Conservation (phyloP, 2,797 vertebrate species). For the Alauda arvensis region DNA sequence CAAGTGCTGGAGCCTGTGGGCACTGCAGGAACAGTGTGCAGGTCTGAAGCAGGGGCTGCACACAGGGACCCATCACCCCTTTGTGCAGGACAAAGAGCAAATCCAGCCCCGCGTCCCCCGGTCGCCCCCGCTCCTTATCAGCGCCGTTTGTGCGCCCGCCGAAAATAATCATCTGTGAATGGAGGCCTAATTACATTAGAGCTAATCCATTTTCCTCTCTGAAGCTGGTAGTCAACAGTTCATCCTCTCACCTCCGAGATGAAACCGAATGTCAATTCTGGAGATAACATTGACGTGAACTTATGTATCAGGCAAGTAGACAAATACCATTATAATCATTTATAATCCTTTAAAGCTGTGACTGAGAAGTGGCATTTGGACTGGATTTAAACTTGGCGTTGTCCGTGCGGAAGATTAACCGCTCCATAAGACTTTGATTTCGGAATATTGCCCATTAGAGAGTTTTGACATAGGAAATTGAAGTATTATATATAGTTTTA, state of each 20-base stretch:
- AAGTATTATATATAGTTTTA: conserved; percentile 69
- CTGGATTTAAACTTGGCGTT: conserved; percentile 79
- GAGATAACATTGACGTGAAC: conserved; percentile 74
- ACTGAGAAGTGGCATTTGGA: conserved; percentile 79
- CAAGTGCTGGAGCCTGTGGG: background rate
- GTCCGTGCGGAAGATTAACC: conserved; percentile 67
- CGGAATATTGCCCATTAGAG: conserved; percentile 66
- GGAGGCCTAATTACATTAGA: conserved; percentile 55
- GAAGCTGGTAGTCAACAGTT: conserved; percentile 69
- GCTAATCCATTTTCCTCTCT: conserved; percentile 61
- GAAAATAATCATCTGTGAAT: conserved; percentile 52
- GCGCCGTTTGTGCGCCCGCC: background rate
- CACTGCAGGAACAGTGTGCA: fast-evolving
- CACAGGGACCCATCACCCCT: background rate
- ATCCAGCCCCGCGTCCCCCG: background rate
- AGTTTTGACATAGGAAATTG: conserved; percentile 71
- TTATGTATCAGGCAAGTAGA: conserved; percentile 66
- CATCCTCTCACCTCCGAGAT: conserved; percentile 74
- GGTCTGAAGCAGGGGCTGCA: background rate
- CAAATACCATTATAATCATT: conserved; percentile 70
- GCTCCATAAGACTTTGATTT: conserved; percentile 52
- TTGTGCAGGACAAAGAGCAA: background rate
- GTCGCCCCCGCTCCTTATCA: background rate
- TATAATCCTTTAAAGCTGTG: conserved; percentile 79
- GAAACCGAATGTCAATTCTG: conserved; percentile 65